These are phyloP conservation scores for Anthrax anthrax DNA, from an alignment of 2,888 invertebrate species.

Conservation along the genomic window DNA sequence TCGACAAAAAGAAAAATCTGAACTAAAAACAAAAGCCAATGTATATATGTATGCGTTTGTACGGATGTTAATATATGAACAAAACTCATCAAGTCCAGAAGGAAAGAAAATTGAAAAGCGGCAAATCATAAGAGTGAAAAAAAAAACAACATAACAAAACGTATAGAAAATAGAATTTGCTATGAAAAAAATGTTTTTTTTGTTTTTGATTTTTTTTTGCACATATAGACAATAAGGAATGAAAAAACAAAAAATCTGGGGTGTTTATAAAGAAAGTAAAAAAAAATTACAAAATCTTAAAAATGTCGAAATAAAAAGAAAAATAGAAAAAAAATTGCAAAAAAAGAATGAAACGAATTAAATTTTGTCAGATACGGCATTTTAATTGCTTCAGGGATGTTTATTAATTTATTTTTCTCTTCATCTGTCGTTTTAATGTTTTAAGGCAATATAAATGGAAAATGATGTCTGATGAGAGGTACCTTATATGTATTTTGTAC, in stretches of 20 bases:
- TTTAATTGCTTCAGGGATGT: not conserved
- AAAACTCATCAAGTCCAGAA: not conserved
- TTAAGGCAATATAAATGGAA: not conserved
- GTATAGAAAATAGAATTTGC: no score
- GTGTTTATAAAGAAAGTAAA: not conserved
- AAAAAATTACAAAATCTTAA: not conserved
- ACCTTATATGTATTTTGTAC: not conserved
- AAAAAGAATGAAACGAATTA: not conserved
- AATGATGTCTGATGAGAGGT: not conserved
- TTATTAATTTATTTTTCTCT: not conserved
- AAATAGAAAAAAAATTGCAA: not conserved
- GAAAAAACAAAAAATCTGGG: no score
- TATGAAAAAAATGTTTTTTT: no score
- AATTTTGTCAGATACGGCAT: not conserved
- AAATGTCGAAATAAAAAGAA: not conserved
- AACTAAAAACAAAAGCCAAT: no score
- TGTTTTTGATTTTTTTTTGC: no score
- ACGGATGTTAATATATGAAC: no score
- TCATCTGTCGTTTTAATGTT: not conserved
- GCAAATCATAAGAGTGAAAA: no score
- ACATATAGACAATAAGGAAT: no score
- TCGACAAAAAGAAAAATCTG: no score
- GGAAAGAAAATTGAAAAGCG: not conserved
- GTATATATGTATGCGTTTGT: no score
- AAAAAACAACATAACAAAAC: no score